These are phyloP conservation scores for Mionectes olivaceus DNA, from an alignment of 2,797 vertebrate genomes.

Conservation along the genomic window DNA sequence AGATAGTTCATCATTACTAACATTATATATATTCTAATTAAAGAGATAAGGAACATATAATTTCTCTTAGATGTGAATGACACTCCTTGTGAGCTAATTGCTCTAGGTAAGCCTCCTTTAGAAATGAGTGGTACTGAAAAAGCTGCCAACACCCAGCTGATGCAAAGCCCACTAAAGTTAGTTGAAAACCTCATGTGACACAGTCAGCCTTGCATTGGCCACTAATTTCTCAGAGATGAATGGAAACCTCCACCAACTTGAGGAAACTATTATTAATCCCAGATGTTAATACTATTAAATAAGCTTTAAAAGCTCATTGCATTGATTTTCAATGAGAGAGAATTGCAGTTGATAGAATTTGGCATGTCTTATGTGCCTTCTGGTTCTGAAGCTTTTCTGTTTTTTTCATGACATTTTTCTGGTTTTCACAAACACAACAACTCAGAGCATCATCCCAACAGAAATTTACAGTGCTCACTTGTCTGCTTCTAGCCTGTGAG, in stretches of 20 bases:
- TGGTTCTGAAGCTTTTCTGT: neutral
- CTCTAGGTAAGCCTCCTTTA: neutral
- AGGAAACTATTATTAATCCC: neutral
- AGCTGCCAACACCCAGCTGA: neutral
- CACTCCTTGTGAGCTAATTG: neutral
- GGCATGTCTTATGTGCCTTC: neutral
- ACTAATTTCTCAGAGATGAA: neutral
- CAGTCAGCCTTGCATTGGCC: neutral
- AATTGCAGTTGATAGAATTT: neutral
- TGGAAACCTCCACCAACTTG: neutral
- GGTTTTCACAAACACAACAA: neutral
- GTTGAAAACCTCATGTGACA: neutral
- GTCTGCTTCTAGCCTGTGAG: neutral
- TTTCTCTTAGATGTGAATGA: neutral
- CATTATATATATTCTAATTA: neutral
- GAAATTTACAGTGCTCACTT: neutral
- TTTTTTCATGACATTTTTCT: neutral
- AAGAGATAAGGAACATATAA: slow-evolving; percentile 20
- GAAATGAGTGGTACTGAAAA: neutral
- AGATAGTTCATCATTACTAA: neutral
- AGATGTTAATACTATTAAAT: neutral
- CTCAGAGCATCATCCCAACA: neutral
- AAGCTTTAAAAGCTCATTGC: neutral
- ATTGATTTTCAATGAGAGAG: neutral
- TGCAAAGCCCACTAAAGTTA: neutral